Evolutionary conservation across 2,888 invertebrate species (phyloP).

Genomic region (Tanypteryx hageni): DNA sequence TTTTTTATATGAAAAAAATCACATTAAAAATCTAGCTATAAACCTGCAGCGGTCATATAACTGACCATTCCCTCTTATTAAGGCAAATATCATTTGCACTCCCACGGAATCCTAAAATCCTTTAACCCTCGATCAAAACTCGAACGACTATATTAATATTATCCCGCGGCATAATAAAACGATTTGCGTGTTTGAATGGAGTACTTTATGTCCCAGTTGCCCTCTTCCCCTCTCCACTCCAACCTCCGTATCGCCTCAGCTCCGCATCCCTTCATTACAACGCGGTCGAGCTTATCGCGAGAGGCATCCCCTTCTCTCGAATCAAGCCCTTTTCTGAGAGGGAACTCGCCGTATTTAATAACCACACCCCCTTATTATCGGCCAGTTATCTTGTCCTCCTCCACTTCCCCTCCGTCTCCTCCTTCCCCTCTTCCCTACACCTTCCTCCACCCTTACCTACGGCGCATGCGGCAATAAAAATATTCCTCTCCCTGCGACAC

Average conservation of each 20-base stretch:
- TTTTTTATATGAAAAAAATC: too few species aligned
- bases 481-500: too few species aligned
- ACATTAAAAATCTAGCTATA: too few species aligned
- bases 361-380: slow-evolving; percentile 24
- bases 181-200: neutral
- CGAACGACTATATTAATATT: slow-evolving; percentile 23
- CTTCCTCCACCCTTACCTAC: too few species aligned
- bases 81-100: slow-evolving; percentile 28
- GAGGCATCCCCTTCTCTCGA: neutral
- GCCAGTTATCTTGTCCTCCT: slow-evolving; percentile 24
- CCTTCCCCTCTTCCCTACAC: too few species aligned
- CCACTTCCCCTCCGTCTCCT: neutral
- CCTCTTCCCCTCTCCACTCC: too few species aligned
- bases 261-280: slow-evolving; percentile 12
- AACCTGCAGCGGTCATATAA: too few species aligned
- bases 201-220: neutral
- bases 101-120: neutral
- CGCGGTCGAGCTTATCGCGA: slow-evolving; percentile 19
- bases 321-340: slow-evolving; percentile 8
- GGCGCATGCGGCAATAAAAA: too few species aligned
- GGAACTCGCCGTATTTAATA: slow-evolving; percentile 12
- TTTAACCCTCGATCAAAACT: neutral
- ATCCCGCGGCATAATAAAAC: neutral
- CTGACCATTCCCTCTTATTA: neutral
- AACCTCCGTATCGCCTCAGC: neutral